Percentiles rank a stretch among this genome's conserved stretches.
Conservation (phyloP, 2,888 invertebrate genomes). For the Cephalotes varians region DNA sequence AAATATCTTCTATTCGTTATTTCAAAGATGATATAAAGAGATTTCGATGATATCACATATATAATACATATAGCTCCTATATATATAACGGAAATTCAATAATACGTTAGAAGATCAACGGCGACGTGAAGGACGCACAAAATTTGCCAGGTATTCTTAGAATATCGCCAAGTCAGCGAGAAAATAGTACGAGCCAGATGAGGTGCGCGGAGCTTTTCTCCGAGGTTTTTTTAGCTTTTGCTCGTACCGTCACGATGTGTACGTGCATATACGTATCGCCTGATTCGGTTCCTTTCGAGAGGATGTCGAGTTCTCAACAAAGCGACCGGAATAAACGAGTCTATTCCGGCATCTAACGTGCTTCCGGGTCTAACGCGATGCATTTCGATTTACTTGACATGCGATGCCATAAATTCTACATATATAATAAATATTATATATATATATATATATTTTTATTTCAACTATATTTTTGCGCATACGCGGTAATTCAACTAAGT, state of each 20-base stretch:
- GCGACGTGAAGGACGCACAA: slow-evolving; percentile 29
- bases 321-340: slow-evolving; percentile 66
- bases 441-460: background rate
- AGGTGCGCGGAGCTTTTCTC: background rate
- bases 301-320: slow-evolving; percentile 48
- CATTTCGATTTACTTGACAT: slow-evolving; percentile 31
- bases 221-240: slow-evolving; percentile 30
- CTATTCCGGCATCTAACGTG: slow-evolving; percentile 6
- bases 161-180: slow-evolving; percentile 71
- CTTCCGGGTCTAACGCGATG: no score
- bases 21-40: background rate
- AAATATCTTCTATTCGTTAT: background rate
- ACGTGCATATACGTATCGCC: slow-evolving; percentile 65
- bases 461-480: background rate
- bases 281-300: slow-evolving; percentile 63
- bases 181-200: slow-evolving; percentile 53
- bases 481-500: background rate
- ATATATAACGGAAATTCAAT: background rate
- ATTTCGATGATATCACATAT: background rate
- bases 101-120: background rate
- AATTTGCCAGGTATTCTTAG: slow-evolving; percentile 55
- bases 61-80: background rate
- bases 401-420: background rate
- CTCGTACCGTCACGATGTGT: slow-evolving; percentile 50
- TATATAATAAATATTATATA: background rate